These are phyloP conservation scores for Megalops cyprinoides DNA, from an alignment of 2,797 vertebrate genomes.

Conservation along the genomic window DNA sequence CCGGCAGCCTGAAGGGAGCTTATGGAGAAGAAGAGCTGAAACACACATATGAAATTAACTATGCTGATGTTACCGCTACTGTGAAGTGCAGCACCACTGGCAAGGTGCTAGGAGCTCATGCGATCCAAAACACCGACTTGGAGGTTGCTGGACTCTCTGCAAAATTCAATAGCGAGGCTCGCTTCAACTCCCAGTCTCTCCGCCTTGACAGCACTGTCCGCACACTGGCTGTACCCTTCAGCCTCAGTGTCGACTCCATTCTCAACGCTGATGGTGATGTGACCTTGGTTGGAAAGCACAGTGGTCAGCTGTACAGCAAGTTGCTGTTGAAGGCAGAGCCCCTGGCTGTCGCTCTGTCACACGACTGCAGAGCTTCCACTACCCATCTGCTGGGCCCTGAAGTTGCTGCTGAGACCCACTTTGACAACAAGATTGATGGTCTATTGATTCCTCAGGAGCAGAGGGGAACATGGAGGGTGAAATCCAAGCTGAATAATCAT, in stretches of 20 bases:
- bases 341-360: conserved; percentile 77
- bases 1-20: conserved; percentile 77
- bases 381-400: conserved; percentile 67
- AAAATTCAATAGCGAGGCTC: conserved; percentile 74
- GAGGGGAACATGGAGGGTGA: conserved; percentile 75
- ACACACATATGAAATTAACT: conserved; percentile 81
- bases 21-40: conserved; percentile 79
- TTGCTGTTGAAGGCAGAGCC: conserved; percentile 86
- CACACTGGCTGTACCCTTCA: conserved; percentile 77
- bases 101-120: conserved; percentile 74
- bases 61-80: conserved; percentile 72
- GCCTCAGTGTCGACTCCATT: conserved; percentile 74
- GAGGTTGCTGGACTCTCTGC: conserved; percentile 79
- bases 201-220: conserved; percentile 79
- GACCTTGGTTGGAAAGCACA: conserved; percentile 78
- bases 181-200: conserved; percentile 78
- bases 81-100: conserved; percentile 82
- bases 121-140: conserved; percentile 78
- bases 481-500: conserved; percentile 80
- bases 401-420: conserved; percentile 65
- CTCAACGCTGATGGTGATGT: conserved; percentile 80
- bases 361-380: conserved; percentile 85
- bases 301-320: conserved; percentile 85
- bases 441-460: conserved; percentile 83
- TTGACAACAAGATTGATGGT: conserved; percentile 79